Conservation (phyloP, 2,888 invertebrate species). For the Leptinotarsa tumamoca region DNA sequence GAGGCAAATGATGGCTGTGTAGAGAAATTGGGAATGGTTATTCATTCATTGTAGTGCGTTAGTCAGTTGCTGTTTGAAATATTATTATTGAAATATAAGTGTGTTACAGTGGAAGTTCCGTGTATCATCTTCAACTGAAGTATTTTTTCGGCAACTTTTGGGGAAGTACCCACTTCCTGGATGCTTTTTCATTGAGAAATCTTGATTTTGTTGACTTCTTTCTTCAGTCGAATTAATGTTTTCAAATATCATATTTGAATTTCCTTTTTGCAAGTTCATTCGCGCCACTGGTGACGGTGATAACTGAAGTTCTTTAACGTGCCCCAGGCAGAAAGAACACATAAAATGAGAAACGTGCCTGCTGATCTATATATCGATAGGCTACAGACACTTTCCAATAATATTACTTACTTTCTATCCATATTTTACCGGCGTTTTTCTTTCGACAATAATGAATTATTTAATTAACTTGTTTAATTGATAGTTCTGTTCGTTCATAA, state of each 20-base stretch:
- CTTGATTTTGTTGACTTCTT: too few relatives aligned
- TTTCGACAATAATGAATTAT: slow-evolving; percentile 26
- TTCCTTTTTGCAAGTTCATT: not conserved
- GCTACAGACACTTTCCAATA: slow-evolving; percentile 52
- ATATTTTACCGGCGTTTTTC: slow-evolving; percentile 43
- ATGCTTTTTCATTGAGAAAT: too few relatives aligned
- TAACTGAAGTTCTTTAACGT: slow-evolving; percentile 2
- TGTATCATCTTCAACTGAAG: too few relatives aligned
- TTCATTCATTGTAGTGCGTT: too few relatives aligned
- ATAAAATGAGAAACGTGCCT: slow-evolving; percentile 37
- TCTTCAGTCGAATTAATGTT: too few relatives aligned
- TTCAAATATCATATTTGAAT: not conserved
- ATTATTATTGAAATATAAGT: too few relatives aligned
- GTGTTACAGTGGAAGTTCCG: too few relatives aligned
- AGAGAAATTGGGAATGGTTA: too few relatives aligned
- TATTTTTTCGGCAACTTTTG: too few relatives aligned
- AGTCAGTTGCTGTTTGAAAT: too few relatives aligned
- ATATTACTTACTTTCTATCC: slow-evolving; percentile 50
- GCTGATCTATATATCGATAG: slow-evolving; percentile 36
- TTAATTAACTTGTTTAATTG: slow-evolving; percentile 35
- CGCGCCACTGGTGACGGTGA: not conserved
- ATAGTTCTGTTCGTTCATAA: slow-evolving; percentile 24
- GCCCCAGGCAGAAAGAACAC: slow-evolving; percentile 11
- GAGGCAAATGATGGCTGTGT: too few relatives aligned
- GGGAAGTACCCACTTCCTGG: too few relatives aligned